Base-by-base conservation (phyloP, 2,888 invertebrate species). In the Zhengitettix transpicula region DNA sequence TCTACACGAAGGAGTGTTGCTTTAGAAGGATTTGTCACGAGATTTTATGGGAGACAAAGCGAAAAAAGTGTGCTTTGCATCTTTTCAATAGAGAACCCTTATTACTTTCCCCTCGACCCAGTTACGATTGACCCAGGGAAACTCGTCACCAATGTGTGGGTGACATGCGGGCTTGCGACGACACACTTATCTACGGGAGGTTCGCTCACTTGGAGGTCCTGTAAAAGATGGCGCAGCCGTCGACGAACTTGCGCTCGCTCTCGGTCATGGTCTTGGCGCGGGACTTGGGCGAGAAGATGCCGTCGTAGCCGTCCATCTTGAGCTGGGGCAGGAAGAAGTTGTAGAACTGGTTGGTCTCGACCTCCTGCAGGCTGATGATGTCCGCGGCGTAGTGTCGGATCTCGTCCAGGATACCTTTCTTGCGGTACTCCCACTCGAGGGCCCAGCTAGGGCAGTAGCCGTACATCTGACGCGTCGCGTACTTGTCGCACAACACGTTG, bases 371-470 rank as follows among this genome's bases (percentile, higher is more conserved):
- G 71, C 94, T 94, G 72, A 99, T 96, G 68, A 99, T 94, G 74
- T 99, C 98, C 57, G 97, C 96, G 59, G 89, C 86, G 74, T 96
- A 97, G 74, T 93, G 93, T 67, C 90, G 81, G 71, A 99, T 94
- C 77, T 99, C 98, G 71, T 92, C 91, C 70, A 99, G 82, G 71
- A 99, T 98, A 64, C 91, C 89, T 76, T 95, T 95, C 79, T 96
- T 95, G 67, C 99, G 81, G 78, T 98, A 98, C 70, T 96, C 95
- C 99, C 99, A 99, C 73, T 89, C 89, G 62, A 99, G 81, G 58
- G 98, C 98, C 98, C 98, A 99, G 68, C 92, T 89, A 28, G 99
- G 98, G 74, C 98, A 99, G 77, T 99, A 99, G 68, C 94, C 96
- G 78, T 99, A 99, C 89, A 96, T 93, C 77, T 96, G 95, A 69